A percentile compares a stretch with the other conserved stretches of the same genome.
phyloP scores from a whole-genome alignment of 2,888 invertebrate genomes.

The Perizoma flavofasciatum region DNA sequence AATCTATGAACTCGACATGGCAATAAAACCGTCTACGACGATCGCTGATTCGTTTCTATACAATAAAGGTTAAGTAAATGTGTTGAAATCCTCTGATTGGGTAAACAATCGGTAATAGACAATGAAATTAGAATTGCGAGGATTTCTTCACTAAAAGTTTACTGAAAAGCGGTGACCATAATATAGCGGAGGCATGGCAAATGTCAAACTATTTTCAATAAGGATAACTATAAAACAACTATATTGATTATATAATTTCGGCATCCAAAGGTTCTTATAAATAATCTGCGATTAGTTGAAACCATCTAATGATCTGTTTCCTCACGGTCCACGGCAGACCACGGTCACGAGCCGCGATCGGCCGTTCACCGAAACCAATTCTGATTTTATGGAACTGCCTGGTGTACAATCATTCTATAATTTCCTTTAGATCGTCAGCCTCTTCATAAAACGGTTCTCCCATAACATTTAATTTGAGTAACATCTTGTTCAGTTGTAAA shows the following conservation, averaged over 20 bases:
- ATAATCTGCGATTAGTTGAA: constrained; percentile 40
- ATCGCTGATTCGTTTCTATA: constrained; percentile 4
- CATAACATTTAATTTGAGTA: too few relatives aligned
- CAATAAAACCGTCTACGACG: background rate
- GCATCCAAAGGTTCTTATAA: too few relatives aligned
- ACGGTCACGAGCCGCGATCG: constrained; percentile 64
- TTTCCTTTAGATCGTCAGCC: constrained; percentile 26
- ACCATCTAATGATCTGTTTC: constrained; percentile 34
- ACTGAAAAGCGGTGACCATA: too few relatives aligned
- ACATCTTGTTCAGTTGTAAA: too few relatives aligned
- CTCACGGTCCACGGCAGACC: constrained; percentile 55
- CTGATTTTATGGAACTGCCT: constrained; percentile 59
- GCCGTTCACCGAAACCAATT: constrained; percentile 67
- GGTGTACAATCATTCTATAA: constrained; percentile 43
- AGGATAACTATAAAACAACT: too few relatives aligned
- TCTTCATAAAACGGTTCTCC: too few relatives aligned
- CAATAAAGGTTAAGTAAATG: constrained; percentile 23
- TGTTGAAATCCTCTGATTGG: constrained; percentile 31
- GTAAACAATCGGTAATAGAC: constrained; percentile 27
- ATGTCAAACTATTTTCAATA: too few relatives aligned
- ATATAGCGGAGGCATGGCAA: too few relatives aligned
- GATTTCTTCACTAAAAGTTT: constrained; percentile 25
- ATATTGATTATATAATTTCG: too few relatives aligned
- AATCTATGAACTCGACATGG: too few relatives aligned
- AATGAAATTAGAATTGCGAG: constrained; percentile 32